phyloP scores from a whole-genome alignment of 2,113 vertebrate species.

The Benitochromis conjunctus region DNA sequence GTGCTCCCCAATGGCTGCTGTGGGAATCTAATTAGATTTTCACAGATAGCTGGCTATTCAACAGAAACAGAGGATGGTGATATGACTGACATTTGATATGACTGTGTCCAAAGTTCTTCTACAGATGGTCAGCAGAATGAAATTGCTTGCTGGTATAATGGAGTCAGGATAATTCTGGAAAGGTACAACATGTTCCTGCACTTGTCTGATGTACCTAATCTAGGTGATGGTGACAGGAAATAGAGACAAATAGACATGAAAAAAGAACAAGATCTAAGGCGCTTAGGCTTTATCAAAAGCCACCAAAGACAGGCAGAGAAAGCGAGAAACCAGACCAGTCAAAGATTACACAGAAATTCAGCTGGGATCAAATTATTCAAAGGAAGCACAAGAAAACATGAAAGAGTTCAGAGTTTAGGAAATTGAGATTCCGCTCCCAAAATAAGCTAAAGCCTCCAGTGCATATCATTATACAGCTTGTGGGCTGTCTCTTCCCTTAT shows the following conservation, averaged over 20 bases:
- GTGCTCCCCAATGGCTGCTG: background rate
- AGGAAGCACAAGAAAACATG: background rate
- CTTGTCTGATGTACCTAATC: background rate
- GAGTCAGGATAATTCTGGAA: background rate
- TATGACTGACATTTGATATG: background rate
- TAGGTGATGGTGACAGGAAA: background rate
- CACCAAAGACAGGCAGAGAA: background rate
- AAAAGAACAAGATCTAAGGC: slow-evolving; percentile 7
- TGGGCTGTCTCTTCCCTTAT: slow-evolving; percentile 23
- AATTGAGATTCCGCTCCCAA: slow-evolving; percentile 30
- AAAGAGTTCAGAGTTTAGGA: slow-evolving; percentile 15
- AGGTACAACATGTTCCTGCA: background rate
- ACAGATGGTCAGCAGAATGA: background rate
- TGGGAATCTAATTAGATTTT: background rate
- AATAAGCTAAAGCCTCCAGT: slow-evolving; percentile 38
- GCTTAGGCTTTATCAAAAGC: background rate
- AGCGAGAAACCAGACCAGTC: background rate
- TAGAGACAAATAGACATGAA: background rate
- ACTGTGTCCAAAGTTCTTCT: background rate
- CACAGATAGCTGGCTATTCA: background rate
- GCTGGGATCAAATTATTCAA: slow-evolving; percentile 35
- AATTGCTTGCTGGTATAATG: background rate
- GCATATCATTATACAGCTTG: slow-evolving; percentile 39
- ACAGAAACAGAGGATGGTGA: background rate
- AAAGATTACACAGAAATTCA: slow-evolving; percentile 19